Evolutionary conservation across 2,888 invertebrate genomes (phyloP).

Genomic region (Subacronicta megacephala): DNA sequence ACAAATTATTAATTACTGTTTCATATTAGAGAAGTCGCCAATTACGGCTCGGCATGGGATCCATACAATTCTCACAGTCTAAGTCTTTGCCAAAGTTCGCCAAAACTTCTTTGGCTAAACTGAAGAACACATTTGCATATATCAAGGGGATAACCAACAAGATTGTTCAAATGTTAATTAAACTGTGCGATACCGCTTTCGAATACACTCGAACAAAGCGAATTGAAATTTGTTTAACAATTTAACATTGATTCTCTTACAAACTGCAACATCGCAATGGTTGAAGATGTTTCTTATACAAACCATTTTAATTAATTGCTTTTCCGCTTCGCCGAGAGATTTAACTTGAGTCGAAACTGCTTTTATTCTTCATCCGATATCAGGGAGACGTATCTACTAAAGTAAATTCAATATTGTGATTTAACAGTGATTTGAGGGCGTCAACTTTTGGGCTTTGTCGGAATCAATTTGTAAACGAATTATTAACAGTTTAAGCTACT

Average conservation of each 20-base stretch:
- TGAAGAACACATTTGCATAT: constrained; percentile 15
- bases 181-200: constrained; percentile 13
- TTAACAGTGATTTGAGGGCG: constrained; percentile 46
- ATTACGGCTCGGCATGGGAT: constrained; percentile 9
- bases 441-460: constrained; percentile 17
- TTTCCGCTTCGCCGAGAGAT: constrained; percentile 59
- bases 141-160: constrained; percentile 7
- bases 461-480: constrained; percentile 47
- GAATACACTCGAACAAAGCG: constrained; percentile 29
- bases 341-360: constrained; percentile 58
- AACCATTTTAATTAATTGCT: constrained; percentile 74
- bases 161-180: constrained; percentile 3
- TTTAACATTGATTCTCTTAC: constrained; percentile 54
- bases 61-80: constrained; percentile 5
- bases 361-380: constrained; percentile 62
- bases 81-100: too few species aligned
- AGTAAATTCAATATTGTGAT: constrained; percentile 61
- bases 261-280: constrained; percentile 53
- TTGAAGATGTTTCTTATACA: constrained; percentile 64
- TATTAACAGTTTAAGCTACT: constrained; percentile 28
- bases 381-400: constrained; percentile 46
- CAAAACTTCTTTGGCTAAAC: constrained; percentile 1
- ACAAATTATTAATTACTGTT: constrained; percentile 10
- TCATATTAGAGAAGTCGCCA: constrained; percentile 12
- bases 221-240: constrained; percentile 52